Evolutionary conservation across 2,113 vertebrate species (phyloP), one percentile per base, ranked within the genome.

Genomic region (Trematocara stigmaticum): DNA sequence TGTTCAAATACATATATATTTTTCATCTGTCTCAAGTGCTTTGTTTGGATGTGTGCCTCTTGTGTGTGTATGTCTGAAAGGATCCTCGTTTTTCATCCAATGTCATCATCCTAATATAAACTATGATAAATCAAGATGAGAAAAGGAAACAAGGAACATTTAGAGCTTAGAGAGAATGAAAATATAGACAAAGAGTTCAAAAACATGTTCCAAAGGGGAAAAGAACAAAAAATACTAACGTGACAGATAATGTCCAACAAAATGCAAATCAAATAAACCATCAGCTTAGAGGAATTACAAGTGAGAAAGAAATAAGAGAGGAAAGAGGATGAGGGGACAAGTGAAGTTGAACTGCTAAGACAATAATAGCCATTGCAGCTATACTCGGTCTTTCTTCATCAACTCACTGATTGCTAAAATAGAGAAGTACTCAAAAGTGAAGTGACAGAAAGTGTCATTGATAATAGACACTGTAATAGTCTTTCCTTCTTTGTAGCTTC

Each of bases 1-100:
- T 79, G 16, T 85, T 92, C 87, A 92, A 85, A 90, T 82, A 79
- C 40, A 34, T 38, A 20, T 66, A 84, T 80, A 78, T 81, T 87
- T 35, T 84, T 74, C 42, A 16, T 76, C 34, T 5, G 10, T 74
- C 69, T 82, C 40, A 15, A 83, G 74, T 38, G 45, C 84, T 88
- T 59, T 82, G 83, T 79, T 79, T 86, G 81, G 8, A 84, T 82
- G 61, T 85, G 47, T 16, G 76, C 11, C 12, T 18, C 10, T 66
- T 79, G 78, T 84, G 38, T 74, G 85, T 35, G 13, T 69, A 57
- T 82, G 71, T 87, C 49, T 80, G 29, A 4, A 5, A 79, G 11
- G 78, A 52, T 78, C 49, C 15, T 47, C 29, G 64, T 59, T 49
- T 78, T 91, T 80, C 61, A 79, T 23, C 71, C 49, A 57, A 31